Conservation (phyloP, 2,888 invertebrate species). For the Rhagonycha fulva region DNA sequence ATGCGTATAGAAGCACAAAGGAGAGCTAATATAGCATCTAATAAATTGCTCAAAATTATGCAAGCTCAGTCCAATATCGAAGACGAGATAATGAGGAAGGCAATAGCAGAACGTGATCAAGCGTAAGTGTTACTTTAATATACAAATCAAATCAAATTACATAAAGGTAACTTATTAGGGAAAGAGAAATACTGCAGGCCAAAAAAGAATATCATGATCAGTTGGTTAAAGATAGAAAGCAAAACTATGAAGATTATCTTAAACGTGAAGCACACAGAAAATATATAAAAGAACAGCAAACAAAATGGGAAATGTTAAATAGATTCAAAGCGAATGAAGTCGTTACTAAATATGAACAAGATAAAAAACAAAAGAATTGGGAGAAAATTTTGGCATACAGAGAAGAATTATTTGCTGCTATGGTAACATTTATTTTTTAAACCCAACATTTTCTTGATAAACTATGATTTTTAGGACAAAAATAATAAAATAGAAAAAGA, state of each 20-base stretch:
- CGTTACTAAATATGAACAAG: conserved; percentile 55
- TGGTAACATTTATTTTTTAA: conserved; percentile 50
- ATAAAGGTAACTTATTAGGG: conserved; percentile 46
- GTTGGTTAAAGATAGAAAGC: conserved; percentile 42
- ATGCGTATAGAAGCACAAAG: conserved; percentile 53
- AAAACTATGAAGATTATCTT: conserved; percentile 45
- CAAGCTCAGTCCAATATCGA: conserved; percentile 56
- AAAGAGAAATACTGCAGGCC: conserved; percentile 45
- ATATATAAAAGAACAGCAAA: conserved; percentile 53
- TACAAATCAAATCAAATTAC: background rate
- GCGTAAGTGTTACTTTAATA: conserved; percentile 38
- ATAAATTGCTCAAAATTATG: conserved; percentile 54
- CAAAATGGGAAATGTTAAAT: conserved; percentile 63
- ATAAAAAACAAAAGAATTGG: conserved; percentile 51
- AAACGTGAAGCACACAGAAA: conserved; percentile 48
- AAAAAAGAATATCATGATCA: conserved; percentile 45
- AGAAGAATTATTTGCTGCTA: conserved; percentile 55
- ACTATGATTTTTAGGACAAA: background rate
- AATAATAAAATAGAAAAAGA: background rate
- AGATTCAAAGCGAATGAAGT: conserved; percentile 61
- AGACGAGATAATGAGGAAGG: conserved; percentile 56
- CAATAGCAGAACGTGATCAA: conserved; percentile 57
- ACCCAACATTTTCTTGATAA: background rate
- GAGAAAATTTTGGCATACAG: conserved; percentile 55
- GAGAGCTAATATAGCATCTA: conserved; percentile 56